phyloP scores from a whole-genome alignment of 2,797 vertebrate genomes.

The Lithobates pipiens region DNA sequence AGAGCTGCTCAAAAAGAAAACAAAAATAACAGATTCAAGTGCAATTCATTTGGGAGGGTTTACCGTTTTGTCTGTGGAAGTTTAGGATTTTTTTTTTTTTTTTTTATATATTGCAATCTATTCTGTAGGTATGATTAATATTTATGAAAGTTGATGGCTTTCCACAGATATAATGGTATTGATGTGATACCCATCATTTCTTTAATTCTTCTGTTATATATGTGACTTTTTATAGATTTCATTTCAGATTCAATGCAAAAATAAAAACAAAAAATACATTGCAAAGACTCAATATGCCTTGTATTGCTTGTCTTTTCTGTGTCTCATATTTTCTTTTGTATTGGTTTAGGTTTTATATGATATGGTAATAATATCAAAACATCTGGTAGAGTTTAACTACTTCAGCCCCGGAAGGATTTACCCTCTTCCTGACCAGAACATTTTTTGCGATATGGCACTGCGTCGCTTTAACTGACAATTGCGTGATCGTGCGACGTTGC shows the following conservation, averaged over 20 bases:
- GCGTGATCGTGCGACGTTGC: no score
- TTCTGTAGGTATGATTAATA: conserved; percentile 78
- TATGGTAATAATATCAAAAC: no score
- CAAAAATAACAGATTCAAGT: conserved; percentile 71
- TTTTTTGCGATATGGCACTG: no score
- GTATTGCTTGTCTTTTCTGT: conserved; percentile 60
- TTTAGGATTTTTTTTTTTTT: conserved; percentile 27
- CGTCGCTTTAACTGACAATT: no score
- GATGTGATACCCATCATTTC: conserved; percentile 74
- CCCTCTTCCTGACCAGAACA: no score
- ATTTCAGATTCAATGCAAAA: conserved; percentile 70
- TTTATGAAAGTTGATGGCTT: conserved; percentile 78
- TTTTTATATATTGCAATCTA: conserved; percentile 69
- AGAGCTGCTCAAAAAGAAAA: conserved; percentile 12
- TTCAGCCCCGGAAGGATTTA: no score
- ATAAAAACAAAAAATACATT: conserved; percentile 64
- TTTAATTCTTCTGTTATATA: conserved; percentile 74
- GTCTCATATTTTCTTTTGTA: no score
- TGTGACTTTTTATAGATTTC: conserved; percentile 73
- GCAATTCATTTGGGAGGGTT: conserved; percentile 69
- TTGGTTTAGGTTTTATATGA: no score
- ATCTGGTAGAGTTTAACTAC: no score
- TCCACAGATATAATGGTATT: conserved; percentile 72
- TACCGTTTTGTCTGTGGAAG: conserved; percentile 38
- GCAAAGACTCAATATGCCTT: conserved; percentile 63